A percentile compares a stretch with the other conserved stretches of the same genome.
phyloP scores from a whole-genome alignment of 2,113 vertebrate species.

The Macaca fascicularis region T2T-MFA8v1.1 NC_088379.1:104824501-104825000 shows the following conservation, averaged over 20 bases:
- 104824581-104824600: background rate
- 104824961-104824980: background rate
- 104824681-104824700: background rate
- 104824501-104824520: background rate
- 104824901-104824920: background rate
- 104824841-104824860: background rate
- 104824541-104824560: background rate
- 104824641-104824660: background rate
- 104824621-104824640: background rate
- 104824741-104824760: background rate
- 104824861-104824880: background rate
- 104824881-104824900: background rate
- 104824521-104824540: background rate
- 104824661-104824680: background rate
- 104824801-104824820: background rate
- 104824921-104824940: background rate
- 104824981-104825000: background rate
- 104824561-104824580: background rate
- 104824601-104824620: background rate
- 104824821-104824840: background rate
- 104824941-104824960: background rate
- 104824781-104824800: background rate
- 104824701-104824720: background rate
- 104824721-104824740: background rate
- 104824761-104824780: background rate